phyloP scores from a whole-genome alignment of 2,113 vertebrate genomes.

The Symphodus melops region DNA sequence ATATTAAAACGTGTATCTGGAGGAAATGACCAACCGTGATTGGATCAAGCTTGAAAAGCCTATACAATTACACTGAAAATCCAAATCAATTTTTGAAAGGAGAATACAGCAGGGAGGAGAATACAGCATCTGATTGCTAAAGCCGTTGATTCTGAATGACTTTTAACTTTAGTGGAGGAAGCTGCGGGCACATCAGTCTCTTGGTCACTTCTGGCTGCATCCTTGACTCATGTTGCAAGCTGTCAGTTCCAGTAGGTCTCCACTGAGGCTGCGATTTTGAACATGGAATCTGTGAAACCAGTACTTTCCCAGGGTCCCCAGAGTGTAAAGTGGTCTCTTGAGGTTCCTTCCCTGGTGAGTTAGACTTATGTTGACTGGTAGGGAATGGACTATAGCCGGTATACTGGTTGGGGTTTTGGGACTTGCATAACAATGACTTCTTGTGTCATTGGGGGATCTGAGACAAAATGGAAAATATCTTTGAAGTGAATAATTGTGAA shows the following conservation, averaged over 20 bases:
- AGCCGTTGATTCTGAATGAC: not conserved
- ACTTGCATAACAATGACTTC: not conserved
- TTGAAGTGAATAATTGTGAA: not conserved
- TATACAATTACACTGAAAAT: too few species aligned
- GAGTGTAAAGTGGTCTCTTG: not conserved
- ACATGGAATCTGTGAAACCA: not conserved
- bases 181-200: not conserved
- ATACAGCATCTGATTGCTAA: not conserved
- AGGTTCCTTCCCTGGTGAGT: not conserved
- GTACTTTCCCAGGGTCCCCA: not conserved
- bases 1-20: too few species aligned
- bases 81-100: too few species aligned
- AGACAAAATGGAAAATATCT: conserved; percentile 1
- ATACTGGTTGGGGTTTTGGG: not conserved
- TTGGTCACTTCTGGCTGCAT: not conserved
- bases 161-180: not conserved
- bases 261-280: not conserved
- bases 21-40: too few species aligned
- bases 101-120: not conserved
- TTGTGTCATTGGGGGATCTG: not conserved
- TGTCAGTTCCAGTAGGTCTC: not conserved
- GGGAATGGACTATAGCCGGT: not conserved
- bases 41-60: too few species aligned
- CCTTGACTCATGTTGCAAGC: not conserved
- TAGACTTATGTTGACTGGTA: not conserved